phyloP scores from a whole-genome alignment of 2,113 vertebrate genomes.

The Anser cygnoides region DNA sequence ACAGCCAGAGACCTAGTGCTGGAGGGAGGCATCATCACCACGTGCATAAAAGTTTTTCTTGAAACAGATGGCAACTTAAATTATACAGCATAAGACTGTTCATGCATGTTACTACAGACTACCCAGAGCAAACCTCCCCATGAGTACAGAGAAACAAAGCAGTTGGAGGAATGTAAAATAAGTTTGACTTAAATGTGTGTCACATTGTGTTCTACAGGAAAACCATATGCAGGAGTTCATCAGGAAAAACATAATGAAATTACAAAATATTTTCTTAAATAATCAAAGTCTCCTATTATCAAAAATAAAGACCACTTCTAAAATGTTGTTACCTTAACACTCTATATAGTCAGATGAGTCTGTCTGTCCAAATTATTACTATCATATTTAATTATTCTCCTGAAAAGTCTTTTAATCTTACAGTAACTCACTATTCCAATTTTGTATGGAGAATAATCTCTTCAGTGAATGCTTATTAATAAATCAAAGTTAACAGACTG shows the following conservation, averaged over 20 bases:
- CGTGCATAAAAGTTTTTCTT: not conserved
- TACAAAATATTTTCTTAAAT: not conserved
- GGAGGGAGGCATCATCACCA: not conserved
- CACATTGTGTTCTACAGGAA: not conserved
- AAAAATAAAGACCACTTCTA: not conserved
- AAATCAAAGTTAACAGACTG: not conserved
- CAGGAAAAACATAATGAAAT: not conserved
- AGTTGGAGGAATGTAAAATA: not conserved
- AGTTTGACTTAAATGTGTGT: not conserved
- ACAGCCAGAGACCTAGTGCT: accelerated
- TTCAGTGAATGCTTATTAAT: not conserved
- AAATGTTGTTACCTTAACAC: not conserved
- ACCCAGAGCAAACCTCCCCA: not conserved
- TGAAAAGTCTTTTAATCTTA: not conserved
- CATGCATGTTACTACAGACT: slow-evolving; percentile 29
- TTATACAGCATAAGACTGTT: slow-evolving; percentile 2
- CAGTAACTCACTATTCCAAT: not conserved
- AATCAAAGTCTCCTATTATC: not conserved
- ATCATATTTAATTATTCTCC: not conserved
- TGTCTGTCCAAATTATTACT: not conserved
- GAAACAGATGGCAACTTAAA: slow-evolving; percentile 31
- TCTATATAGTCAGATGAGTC: not conserved
- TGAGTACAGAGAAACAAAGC: not conserved
- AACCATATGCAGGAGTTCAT: not conserved
- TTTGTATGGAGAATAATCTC: not conserved